Evolutionary conservation across 92 coral and sea anemone genomes (phyloP), one percentile per base, ranked within the genome.

Genomic region (Montipora capitata): DNA sequence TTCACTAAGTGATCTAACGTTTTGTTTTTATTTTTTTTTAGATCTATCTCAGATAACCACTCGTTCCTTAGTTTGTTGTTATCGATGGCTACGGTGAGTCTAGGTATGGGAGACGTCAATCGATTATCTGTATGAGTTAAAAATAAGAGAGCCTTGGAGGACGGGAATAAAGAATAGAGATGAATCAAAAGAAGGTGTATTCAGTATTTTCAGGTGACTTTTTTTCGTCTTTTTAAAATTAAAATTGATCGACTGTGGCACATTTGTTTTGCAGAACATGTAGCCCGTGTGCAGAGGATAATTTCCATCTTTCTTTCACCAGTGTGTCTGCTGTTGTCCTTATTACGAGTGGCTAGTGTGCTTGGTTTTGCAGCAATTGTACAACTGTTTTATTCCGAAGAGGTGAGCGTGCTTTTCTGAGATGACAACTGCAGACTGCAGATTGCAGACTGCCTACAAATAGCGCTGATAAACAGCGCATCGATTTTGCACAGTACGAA

Each of bases 261-360:
- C 40, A 63, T 4, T 88, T 62, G 27, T 80, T 14, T 92, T 80
- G 43, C 79, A 95, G 98, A 84, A 14, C 94, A 92, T 41, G 83
- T 93, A 43, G 63, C 88, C 7, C 96, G 94, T 78, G 94, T 87
- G 9, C 87, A 93, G 64, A 76, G 80, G n/a, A 87, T 93, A 20
- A 85, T 95, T 62, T 84, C 87, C 56, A 87, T 85, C 45, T 90
- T 95, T 39, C 80, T 95, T 7, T 95, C 96, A 6, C 94, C 98
- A 14, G 76, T 94, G 0, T 90, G 89, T 48, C 94, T 95, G 14
- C 38, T 91, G 72, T 88, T 95, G 85, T 89, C 94, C 6, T 87
- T 76, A 15, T 76, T 93, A 38, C 84, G 98, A 52, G 92, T 95
- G 20, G 81, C 86, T 13, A 93, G 96, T 76, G 89, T 91, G 3